Percentiles rank a stretch among this genome's conserved stretches.
Conservation (phyloP, 2,113 vertebrate genomes). For the Caretta caretta region DNA sequence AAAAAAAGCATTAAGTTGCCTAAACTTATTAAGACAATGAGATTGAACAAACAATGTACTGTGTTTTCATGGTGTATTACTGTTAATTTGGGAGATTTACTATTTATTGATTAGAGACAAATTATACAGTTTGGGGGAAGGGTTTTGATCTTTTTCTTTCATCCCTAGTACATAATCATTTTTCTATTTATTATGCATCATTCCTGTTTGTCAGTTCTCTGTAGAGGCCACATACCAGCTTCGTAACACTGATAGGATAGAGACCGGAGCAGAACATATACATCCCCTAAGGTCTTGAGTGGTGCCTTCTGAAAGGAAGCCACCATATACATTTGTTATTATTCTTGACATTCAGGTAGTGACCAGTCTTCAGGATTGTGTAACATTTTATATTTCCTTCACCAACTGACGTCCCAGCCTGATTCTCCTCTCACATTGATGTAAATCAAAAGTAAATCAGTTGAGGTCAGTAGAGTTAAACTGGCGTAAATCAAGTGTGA, state of each 20-base stretch:
- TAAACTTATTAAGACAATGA: neutral
- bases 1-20: neutral
- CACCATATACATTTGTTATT: neutral
- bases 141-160: neutral
- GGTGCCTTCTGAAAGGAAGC: neutral
- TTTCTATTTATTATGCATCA: neutral
- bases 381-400: neutral
- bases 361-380: neutral
- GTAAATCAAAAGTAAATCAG: neutral
- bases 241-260: neutral
- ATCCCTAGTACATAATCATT: neutral
- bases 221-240: neutral
- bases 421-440: neutral
- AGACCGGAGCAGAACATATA: neutral
- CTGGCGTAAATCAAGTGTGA: rapidly evolving
- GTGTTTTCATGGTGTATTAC: neutral
- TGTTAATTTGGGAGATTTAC: neutral
- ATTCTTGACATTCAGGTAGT: neutral
- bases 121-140: neutral
- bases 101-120: rapidly evolving
- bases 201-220: neutral
- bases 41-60: rapidly evolving
- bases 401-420: neutral
- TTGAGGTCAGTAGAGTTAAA: neutral
- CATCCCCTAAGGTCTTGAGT: neutral